Base-by-base conservation (phyloP, 2,113 vertebrate species). In the Oenanthe melanoleuca region DNA sequence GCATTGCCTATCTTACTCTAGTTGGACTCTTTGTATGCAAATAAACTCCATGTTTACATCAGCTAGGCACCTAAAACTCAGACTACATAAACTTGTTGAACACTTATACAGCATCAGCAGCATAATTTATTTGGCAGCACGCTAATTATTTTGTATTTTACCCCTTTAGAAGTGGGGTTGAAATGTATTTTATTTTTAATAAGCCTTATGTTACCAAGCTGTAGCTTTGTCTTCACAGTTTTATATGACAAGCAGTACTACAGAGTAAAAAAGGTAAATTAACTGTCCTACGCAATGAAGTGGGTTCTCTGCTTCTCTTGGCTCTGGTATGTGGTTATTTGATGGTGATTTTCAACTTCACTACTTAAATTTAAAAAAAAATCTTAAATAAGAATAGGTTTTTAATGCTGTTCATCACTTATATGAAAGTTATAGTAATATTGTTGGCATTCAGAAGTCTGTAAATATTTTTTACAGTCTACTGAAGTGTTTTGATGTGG, bases 151-250 rank as follows among this genome's bases (percentile, higher is more conserved):
- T 94, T 91, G 19, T 45, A 77, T 70, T 88, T 82, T 88, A 55
- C 14, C 22, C 44, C 31, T 89, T 82, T 53, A 73, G 66, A 89
- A 86, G 23, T 69, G 28, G 24, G 2, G 20, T 69, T 85, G 79
- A 92, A 93, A 89, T 72, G n/a, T 37, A 56, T 87, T 96, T 95
- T 56, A 85, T 71, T 90, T 92, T 93, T 81, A 92, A 75, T 86
- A 92, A 88, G 61, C n/a, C n/a, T 57, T 87, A 84, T 71, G 45
- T 52, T 84, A 72, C n/a, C 15, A n/a, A 87, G 57, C 60, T 81
- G 88, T 66, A 90, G 12, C 28, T 67, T 61, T 95, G n/a, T 25
- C 69, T 37, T 91, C 57, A 37, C 7, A 65, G 18, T 60, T 81
- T 74, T 81, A 84, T 31, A n/a, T 85, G 61, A 72, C 66, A 92